Evolutionary conservation across 2,797 vertebrate genomes (phyloP).

Genomic region (Chanos chanos): DNA sequence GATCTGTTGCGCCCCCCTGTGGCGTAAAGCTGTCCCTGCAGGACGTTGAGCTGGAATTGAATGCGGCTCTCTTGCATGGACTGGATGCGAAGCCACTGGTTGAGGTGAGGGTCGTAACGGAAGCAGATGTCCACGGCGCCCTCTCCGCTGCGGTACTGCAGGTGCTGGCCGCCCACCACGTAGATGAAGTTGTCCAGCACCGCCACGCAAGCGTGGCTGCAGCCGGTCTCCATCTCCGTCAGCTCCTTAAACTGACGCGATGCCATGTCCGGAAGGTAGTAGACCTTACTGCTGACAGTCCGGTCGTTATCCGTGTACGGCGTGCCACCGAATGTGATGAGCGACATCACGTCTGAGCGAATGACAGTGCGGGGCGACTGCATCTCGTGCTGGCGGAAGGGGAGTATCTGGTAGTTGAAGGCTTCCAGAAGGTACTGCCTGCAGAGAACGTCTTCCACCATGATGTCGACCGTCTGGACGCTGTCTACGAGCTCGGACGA

Average conservation of each 20-base stretch:
- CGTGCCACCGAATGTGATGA: conserved; percentile 90
- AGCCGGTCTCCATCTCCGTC: conserved; percentile 86
- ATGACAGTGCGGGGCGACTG: conserved; percentile 83
- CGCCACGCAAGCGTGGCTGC: conserved; percentile 91
- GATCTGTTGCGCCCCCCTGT: conserved; percentile 93
- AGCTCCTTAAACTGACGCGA: conserved; percentile 90
- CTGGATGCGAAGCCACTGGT: conserved; percentile 89
- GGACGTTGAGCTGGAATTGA: conserved; percentile 89
- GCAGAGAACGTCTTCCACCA: conserved; percentile 93
- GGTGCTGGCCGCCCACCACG: conserved; percentile 87
- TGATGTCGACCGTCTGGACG: conserved; percentile 90
- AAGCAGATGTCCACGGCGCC: conserved; percentile 87
- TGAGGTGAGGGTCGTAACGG: conserved; percentile 90
- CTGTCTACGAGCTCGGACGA: conserved; percentile 93
- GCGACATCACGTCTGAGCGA: conserved; percentile 82
- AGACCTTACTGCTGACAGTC: conserved; percentile 85
- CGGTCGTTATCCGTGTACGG: conserved; percentile 96
- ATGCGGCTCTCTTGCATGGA: conserved; percentile 93
- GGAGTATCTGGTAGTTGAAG: conserved; percentile 97
- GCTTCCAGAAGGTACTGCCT: conserved; percentile 92
- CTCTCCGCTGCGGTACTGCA: conserved; percentile 95
- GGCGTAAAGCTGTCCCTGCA: conserved; percentile 83
- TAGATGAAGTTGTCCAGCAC: conserved; percentile 96
- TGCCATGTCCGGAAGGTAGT: conserved; percentile 73
- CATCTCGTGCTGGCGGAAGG: conserved; percentile 96